Base-by-base conservation (phyloP, 2,113 vertebrate species). In the Caranx ignobilis region DNA sequence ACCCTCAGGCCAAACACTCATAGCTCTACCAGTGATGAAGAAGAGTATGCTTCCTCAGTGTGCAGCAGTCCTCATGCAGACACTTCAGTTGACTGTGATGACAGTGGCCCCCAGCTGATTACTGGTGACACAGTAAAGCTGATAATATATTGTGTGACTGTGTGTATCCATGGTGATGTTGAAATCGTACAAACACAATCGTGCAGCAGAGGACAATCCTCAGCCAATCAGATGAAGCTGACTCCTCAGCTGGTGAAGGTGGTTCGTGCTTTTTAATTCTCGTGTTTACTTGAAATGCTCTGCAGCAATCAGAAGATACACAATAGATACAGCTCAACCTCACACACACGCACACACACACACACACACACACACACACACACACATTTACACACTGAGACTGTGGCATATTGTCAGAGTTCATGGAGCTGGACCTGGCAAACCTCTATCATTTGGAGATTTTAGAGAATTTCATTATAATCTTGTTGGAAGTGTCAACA, bases 221-320 rank as follows among this genome's bases (percentile, higher is more conserved):
- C 81, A 71, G 71, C 61, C 71, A 68, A 71, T 78, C 32, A 13
- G 62, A 62, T 34, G 65, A 63, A 63, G 65, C 67, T 62, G 61
- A 55, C 37, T 71, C 34, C 39, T 79, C 66, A 83, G 82, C 56
- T 67, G 48, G 69, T 73, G 71, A 39, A 71, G 41, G 31, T 43
- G 67, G 57, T 62, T 34, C 74, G 63, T 86, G 48, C 81, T 76
- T 77, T 67, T 65, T 47, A 39, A 77, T 80, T 79, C 54, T 77
- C 69, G 52, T 87, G 82, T 88, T 87, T 89, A 87, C 81, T 91
- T 89, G 72, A 87, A 86, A 89, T 70, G 64, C 73, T 83, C 34
- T 76, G 61, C 67, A 81, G 50, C 34, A 85, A 67, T 71, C 76
- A 76, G 57, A 57, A 37, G 26, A 43, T 47, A 61, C 31, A 71